These are phyloP conservation scores for Embidobia sp. DNA, from an alignment of 2,888 invertebrate species.

Conservation along the genomic window DNA sequence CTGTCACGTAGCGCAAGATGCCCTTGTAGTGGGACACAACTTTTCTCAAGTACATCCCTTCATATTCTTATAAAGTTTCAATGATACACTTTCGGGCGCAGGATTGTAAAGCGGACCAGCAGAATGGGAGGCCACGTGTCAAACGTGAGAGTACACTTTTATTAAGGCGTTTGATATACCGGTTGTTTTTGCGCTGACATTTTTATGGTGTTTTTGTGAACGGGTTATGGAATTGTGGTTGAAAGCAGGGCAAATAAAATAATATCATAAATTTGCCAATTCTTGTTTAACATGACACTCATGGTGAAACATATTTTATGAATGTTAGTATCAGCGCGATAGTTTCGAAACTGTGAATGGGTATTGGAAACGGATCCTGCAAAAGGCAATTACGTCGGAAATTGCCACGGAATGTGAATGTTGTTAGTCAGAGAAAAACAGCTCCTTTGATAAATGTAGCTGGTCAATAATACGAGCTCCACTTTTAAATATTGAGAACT, in stretches of 20 bases:
- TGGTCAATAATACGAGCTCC: no score
- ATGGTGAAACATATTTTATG: conserved; percentile 6
- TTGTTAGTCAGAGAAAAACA: no score
- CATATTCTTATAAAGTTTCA: conserved; percentile 60
- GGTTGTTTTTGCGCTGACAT: conserved; percentile 22
- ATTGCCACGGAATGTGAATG: no score
- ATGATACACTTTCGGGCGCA: conserved; percentile 34
- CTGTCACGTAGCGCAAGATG: conserved; percentile 45
- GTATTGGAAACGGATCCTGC: conserved; percentile 24
- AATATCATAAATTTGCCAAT: conserved; percentile 29
- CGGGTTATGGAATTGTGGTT: conserved; percentile 14
- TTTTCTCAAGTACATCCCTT: conserved; percentile 53
- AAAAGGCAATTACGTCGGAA: conserved; percentile 2
- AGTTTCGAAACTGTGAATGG: not conserved
- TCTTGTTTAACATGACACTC: conserved; percentile 35
- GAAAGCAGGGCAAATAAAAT: conserved; percentile 27
- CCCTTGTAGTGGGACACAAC: conserved; percentile 55
- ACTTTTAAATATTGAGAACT: no score
- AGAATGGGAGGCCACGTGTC: conserved; percentile 15
- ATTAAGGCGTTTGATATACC: conserved; percentile 16
- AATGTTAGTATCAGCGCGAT: conserved; percentile 11
- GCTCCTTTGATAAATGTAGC: no score
- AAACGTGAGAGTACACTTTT: conserved; percentile 35
- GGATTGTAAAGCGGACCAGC: conserved; percentile 31
- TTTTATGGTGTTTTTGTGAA: conserved; percentile 21